Evolutionary conservation across 2,113 vertebrate genomes (phyloP), one percentile per base, ranked within the genome.

Genomic region (Larimichthys crocea): DNA sequence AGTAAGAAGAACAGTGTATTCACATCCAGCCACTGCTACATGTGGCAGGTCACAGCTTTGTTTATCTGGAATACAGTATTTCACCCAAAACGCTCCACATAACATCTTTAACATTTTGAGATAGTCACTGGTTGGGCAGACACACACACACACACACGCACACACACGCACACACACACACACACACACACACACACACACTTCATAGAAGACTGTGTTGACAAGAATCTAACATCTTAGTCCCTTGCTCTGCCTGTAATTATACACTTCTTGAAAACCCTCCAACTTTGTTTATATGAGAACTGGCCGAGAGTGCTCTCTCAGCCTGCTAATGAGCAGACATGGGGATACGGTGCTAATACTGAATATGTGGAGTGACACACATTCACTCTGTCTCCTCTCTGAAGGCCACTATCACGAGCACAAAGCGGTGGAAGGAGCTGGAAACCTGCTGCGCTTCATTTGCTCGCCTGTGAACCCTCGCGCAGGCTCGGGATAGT

Each of bases 261-360:
- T 68, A 82, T 56, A 82, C 57, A 60, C 64, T 65, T 78, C 35
- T 77, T 65, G 68, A 86, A 88, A 76, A 81, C 63, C 52, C 68
- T 84, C 78, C 72, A 84, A 84, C 78, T 82, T 82, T 88, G 74
- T 74, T 63, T 77, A 71, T 72, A 22, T 74, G 76, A 74, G 62
- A 81, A 55, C 65, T 78, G 80, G 73, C 80, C 50, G 29, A 83
- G 68, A 76, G 69, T 40, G 50, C 70, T 78, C 78, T 77, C 5
- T 40, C 63, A 76, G 80, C 67, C 71, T 76, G 72, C 75, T 90
- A 90, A 90, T 84, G 89, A 90, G 86, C 83, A 82, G 78, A 67
- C 78, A 67, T 76, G 66, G 80, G 77, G 80, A 88, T 86, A 65
- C 60, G 67, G 14, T 57, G 62, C 64, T 74, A 76, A 82, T 76